Evolutionary conservation across 2,888 invertebrate species (phyloP), one percentile per base, ranked within the genome.

Genomic region (Achlya flavicornis): DNA sequence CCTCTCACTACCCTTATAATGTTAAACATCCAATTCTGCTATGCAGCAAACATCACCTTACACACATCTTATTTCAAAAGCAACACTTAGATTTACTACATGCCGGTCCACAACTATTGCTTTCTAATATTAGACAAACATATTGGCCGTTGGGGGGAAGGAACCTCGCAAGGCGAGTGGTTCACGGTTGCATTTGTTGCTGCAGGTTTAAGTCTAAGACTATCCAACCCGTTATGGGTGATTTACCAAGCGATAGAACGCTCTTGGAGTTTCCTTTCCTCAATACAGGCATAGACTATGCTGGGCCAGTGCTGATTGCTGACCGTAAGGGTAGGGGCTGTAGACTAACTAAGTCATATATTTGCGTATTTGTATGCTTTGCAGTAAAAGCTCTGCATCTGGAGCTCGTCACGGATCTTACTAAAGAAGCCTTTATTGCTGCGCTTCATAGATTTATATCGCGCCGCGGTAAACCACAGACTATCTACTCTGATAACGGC

Each of bases 271-370:
- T 62, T 46, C 67, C 66, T 5, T 71, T 71, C 19, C 4, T 60
- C 53, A 61, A 69, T 33, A 66, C 64, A 33, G 61, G 63, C 19
- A 63, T 66, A 19, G 69, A 72, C 38, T 72, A 68, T 35, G 68
- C 67, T 35, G 72, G 70, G 33, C 69, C 70, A 43, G 62, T 69
- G 5, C 46, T 68, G 65, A 67, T 69, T 48, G 53, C 64, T 38
- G 63, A 64, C 60, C 53, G 67, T 48, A 66, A 65, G 12, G 66
- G 66, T 58, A 58, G 68, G 48, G 68, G 69, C n/a, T 41, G 63
- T 58, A 48, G 35, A 38, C 61, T 70, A 38, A 33, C 64, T 3
- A 69, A 67, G 19, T 60, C 71, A 14, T 71, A 73, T 60, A 46
- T 68, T 58, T 61, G 48, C 26, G 57, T 64, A 26, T 66, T 66